Evolutionary conservation across 2,113 vertebrate genomes (phyloP), one percentile per base, ranked within the genome.

Genomic region (Gobiocypris rarus): DNA sequence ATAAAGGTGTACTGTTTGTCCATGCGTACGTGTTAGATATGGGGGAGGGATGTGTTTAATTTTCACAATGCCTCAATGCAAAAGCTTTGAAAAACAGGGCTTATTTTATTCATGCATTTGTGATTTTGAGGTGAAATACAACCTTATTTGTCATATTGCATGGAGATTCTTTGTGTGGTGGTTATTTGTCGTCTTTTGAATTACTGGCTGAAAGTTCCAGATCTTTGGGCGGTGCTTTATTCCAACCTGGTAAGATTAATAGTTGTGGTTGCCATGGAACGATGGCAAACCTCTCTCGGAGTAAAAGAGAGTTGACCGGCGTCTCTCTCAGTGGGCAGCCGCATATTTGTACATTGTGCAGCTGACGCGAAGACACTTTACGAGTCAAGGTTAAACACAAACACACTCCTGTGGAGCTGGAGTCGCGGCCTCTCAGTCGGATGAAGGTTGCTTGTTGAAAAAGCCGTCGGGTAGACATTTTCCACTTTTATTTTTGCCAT

Each of bases 181-280:
- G 10, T 45, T 45, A 22, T 48, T 48, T 26, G n/a, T 26, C n/a
- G 3, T n/a, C 41, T 48, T 48, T 73, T 45, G 70, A 73, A 48
- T 48, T 24, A 26, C 22, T 48, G 70, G 22, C n/a, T 26, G 4
- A 61, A 61, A 26, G 58, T 45, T 48, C n/a, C 70, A 73, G 41
- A 26, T 13, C 17, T 59, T 14, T 24, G 74, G 4, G 43, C 34
- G 15, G 31, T 22, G 63, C 41, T 31, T 70, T 75, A 74, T 81
- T 85, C 48, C 65, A 43, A 24, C 31, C 52, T 74, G 63, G 83
- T 22, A 43, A 81, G 86, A 67, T 70, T 70, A 70, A 52, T 54
- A 65, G 50, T 26, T 70, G 45, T 52, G 81, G 83, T 87, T 87
- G 75, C 84, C 81, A 83, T 85, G 86, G 84, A 17, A 41, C 48